Evolutionary conservation across 1,140 invertebrate species (phyloP).

Genomic region (Drosophila micromelanica): DNA sequence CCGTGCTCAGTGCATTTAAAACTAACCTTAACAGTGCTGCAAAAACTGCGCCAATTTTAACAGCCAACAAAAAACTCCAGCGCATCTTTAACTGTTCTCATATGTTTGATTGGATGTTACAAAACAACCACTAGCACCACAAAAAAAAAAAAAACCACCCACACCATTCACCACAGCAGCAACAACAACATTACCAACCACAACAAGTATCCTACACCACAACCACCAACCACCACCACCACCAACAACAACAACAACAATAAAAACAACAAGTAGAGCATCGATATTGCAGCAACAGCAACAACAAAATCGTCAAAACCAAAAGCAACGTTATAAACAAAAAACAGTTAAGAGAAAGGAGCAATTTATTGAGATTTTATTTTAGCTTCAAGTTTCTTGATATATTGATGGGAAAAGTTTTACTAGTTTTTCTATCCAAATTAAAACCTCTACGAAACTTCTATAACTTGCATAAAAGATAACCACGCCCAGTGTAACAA

Average conservation of each 20-base stretch:
- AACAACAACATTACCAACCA: constrained; percentile 29
- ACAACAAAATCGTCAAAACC: constrained; percentile 37
- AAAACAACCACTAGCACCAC: constrained; percentile 47
- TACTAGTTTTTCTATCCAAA: neutral
- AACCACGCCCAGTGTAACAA: constrained; percentile 66
- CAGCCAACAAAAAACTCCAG: constrained; percentile 29
- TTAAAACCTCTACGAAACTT: neutral
- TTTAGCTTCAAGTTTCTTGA: constrained; percentile 29
- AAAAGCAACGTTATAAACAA: constrained; percentile 44
- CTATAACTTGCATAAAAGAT: constrained; percentile 18
- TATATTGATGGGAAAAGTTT: neutral
- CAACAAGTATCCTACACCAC: constrained; percentile 60
- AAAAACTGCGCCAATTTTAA: constrained; percentile 28
- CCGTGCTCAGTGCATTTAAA: constrained; percentile 33
- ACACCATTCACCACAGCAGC: constrained; percentile 69
- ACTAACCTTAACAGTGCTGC: constrained; percentile 29
- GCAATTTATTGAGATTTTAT: constrained; percentile 50
- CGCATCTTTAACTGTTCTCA: constrained; percentile 58
- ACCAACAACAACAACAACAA: constrained; percentile 34
- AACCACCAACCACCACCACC: constrained; percentile 47
- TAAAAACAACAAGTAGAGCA: constrained; percentile 50
- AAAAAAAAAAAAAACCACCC: constrained; percentile 14
- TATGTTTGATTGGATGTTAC: constrained; percentile 58
- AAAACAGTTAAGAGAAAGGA: constrained; percentile 50
- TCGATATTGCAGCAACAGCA: constrained; percentile 38